Percentiles rank a stretch among this genome's conserved stretches.
Conservation (phyloP, 2,888 invertebrate species). For the Temnothorax rugatulus region DNA sequence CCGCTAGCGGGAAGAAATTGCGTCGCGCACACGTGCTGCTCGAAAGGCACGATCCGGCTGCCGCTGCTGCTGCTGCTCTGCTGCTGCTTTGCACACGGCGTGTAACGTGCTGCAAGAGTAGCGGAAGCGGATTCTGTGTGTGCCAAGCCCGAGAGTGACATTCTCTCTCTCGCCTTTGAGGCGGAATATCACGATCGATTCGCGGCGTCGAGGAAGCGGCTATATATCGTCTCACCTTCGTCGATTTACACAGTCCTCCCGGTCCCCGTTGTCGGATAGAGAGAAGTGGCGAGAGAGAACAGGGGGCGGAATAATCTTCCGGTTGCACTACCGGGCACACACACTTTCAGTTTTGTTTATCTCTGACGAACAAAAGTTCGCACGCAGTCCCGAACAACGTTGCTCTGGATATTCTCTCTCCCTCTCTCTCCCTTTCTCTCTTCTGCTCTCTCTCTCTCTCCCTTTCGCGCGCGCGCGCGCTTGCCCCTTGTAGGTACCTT, state of each 20-base stretch:
- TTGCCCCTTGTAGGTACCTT: conserved; percentile 46
- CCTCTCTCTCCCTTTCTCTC: conserved; percentile 17
- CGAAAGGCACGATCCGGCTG: conserved; percentile 24
- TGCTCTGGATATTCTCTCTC: conserved; percentile 14
- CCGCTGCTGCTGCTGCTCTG: background rate
- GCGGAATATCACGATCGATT: conserved; percentile 64
- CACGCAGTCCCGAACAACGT: conserved; percentile 37
- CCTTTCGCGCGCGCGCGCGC: background rate
- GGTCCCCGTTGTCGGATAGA: conserved; percentile 24
- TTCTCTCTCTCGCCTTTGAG: conserved; percentile 63
- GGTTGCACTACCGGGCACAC: conserved; percentile 47
- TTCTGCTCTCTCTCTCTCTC: background rate
- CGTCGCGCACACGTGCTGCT: conserved; percentile 17
- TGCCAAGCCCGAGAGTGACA: conserved; percentile 57
- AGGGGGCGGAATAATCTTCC: conserved; percentile 53
- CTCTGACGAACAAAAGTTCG: conserved; percentile 52
- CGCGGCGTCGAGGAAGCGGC: conserved; percentile 47
- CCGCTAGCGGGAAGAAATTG: conserved; percentile 45
- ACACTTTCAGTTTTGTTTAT: conserved; percentile 56
- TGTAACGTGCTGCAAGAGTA: conserved; percentile 40
- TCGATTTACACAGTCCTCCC: conserved; percentile 50
- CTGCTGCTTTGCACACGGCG: conserved; percentile 47
- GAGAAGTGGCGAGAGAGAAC: conserved; percentile 2
- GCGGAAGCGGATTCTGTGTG: conserved; percentile 55
- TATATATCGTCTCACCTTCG: conserved; percentile 52